phyloP scores from a whole-genome alignment of 2,888 invertebrate species.

The Rutpela maculata region DNA sequence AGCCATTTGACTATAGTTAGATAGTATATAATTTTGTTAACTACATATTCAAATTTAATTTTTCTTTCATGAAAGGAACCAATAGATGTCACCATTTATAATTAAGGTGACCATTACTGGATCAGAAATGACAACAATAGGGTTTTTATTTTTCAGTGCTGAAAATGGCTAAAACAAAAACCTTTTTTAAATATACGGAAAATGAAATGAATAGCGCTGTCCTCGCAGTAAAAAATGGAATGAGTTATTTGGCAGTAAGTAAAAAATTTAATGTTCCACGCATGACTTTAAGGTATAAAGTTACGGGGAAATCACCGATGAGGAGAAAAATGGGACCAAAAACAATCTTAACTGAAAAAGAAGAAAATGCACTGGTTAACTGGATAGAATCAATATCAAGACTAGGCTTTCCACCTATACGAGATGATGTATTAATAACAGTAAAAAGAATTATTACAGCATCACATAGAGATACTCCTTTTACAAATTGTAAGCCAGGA shows the following conservation, averaged over 20 bases:
- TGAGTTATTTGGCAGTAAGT: not conserved
- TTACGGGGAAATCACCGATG: constrained; percentile 35
- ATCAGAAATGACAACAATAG: not conserved
- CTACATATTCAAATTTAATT: not conserved
- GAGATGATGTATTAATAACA: constrained; percentile 34
- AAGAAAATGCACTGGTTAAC: constrained; percentile 21
- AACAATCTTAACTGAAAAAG: constrained; percentile 35
- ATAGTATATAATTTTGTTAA: not conserved
- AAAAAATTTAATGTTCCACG: constrained; percentile 27
- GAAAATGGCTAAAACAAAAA: not conserved
- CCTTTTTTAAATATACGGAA: not conserved
- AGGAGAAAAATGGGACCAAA: constrained; percentile 37
- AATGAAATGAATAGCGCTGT: not conserved
- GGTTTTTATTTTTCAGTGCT: not conserved
- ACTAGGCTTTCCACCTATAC: constrained; percentile 4
- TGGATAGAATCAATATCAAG: not conserved
- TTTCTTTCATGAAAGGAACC: not conserved
- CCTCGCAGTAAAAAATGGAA: not conserved
- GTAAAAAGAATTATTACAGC: constrained; percentile 36
- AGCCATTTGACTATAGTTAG: not conserved
- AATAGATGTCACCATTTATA: not conserved
- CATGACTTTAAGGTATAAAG: constrained; percentile 37
- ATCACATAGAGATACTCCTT: not conserved
- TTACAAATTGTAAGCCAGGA: not conserved
- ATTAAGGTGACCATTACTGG: not conserved